These are phyloP conservation scores for Fabriciana adippe DNA, from an alignment of 2,888 invertebrate genomes.

Conservation along the genomic window DNA sequence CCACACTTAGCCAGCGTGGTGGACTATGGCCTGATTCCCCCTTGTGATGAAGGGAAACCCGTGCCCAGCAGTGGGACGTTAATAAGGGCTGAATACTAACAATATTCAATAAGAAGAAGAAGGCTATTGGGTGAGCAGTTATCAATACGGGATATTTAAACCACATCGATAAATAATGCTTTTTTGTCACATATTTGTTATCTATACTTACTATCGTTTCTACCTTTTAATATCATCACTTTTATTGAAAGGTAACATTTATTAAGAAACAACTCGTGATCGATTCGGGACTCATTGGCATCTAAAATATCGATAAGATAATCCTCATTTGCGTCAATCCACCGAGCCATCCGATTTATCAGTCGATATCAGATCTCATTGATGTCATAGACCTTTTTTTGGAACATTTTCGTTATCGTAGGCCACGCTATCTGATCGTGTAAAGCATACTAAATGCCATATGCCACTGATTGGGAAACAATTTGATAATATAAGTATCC, in stretches of 20 bases:
- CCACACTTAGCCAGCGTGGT: too few species aligned
- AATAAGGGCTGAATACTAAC: too few species aligned
- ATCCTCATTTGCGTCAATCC: constrained; percentile 50
- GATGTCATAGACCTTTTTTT: constrained; percentile 49
- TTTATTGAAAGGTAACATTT: not conserved
- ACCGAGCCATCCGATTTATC: constrained; percentile 43
- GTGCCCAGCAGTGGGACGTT: too few species aligned
- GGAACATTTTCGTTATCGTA: constrained; percentile 41
- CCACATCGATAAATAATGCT: not conserved
- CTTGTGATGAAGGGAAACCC: too few species aligned
- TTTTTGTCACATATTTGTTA: not conserved
- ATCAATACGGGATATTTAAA: too few species aligned
- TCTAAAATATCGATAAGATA: constrained; percentile 44
- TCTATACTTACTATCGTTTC: not conserved
- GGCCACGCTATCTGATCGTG: constrained; percentile 26
- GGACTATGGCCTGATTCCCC: too few species aligned
- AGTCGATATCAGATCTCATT: constrained; percentile 37
- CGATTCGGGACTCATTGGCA: constrained; percentile 40
- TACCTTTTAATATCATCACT: constrained; percentile 12
- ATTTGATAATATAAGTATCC: constrained; percentile 22
- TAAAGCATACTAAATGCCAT: constrained; percentile 30
- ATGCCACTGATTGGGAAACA: constrained; percentile 35
- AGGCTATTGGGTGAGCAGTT: not conserved
- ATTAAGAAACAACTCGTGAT: constrained; percentile 41
- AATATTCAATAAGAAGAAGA: not conserved